These are phyloP conservation scores for Drosophila mayaguana DNA, from an alignment of 2,888 invertebrate species.

Conservation along the genomic window DNA sequence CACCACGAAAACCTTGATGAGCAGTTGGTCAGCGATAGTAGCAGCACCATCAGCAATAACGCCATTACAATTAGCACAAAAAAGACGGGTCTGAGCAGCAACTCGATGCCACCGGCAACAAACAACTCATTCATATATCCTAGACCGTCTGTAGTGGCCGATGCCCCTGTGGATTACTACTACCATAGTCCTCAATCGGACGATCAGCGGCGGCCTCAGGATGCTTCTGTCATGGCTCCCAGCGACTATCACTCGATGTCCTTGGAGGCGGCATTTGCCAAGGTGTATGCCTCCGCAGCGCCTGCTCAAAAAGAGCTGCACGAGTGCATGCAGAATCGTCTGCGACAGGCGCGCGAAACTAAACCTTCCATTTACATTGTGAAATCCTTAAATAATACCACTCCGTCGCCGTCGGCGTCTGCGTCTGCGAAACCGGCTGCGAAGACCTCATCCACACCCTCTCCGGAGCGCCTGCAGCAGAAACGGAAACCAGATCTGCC, in stretches of 20 bases:
- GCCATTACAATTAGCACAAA: conserved; percentile 1
- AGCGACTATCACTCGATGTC: conserved; percentile 10
- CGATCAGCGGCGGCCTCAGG: neutral
- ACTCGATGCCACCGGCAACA: neutral
- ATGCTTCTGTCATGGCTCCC: neutral
- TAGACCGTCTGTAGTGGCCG: neutral
- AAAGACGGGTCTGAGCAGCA: conserved; percentile 4
- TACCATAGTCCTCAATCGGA: conserved; percentile 14
- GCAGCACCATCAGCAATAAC: conserved; percentile 17
- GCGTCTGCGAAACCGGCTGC: too few species aligned
- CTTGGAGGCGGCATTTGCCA: conserved; percentile 59
- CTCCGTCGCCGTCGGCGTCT: neutral
- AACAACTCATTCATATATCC: conserved; percentile 7
- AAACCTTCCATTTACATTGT: conserved; percentile 83
- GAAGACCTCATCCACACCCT: neutral
- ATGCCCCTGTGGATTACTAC: conserved; percentile 18
- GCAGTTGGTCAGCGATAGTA: conserved; percentile 10
- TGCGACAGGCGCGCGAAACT: conserved; percentile 77
- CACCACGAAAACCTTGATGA: conserved; percentile 8
- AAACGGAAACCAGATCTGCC: conserved; percentile 15
- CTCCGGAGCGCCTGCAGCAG: conserved; percentile 3
- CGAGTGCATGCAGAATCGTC: conserved; percentile 62
- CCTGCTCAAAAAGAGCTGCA: conserved; percentile 51
- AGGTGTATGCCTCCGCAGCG: conserved; percentile 63
- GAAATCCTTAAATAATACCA: conserved; percentile 61